Evolutionary conservation across 2,797 vertebrate genomes (phyloP).

Genomic region (Lacerta agilis): DNA sequence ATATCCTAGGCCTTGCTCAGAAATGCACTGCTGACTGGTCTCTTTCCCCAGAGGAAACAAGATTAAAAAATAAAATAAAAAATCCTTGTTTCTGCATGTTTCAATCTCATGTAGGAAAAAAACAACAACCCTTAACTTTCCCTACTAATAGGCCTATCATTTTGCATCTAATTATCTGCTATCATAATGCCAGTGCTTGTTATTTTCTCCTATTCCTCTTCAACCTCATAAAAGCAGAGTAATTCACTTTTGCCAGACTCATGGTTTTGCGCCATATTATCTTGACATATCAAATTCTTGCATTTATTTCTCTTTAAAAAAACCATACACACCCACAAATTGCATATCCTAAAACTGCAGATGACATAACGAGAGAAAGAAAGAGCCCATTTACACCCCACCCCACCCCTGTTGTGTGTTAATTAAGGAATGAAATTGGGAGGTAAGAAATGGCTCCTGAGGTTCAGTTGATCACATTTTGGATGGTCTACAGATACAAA

Average conservation of each 20-base stretch:
- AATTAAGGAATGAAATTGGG: slow-evolving; percentile 54
- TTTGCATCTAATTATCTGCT: neutral
- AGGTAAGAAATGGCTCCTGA: slow-evolving; percentile 52
- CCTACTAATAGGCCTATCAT: slow-evolving; percentile 7
- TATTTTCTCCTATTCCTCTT: slow-evolving; percentile 37
- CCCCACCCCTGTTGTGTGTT: neutral
- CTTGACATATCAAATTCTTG: slow-evolving; percentile 42
- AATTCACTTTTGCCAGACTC: slow-evolving; percentile 23
- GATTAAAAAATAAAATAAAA: no score
- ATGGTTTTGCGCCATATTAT: slow-evolving; percentile 27
- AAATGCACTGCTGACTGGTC: slow-evolving; percentile 28
- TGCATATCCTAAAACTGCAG: slow-evolving; percentile 28
- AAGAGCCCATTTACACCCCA: slow-evolving; percentile 37
- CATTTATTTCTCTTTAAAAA: slow-evolving; percentile 7
- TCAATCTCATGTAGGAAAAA: neutral
- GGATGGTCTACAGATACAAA: slow-evolving; percentile 22
- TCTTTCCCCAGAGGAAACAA: slow-evolving; percentile 18
- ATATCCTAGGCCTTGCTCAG: slow-evolving; percentile 23
- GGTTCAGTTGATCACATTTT: slow-evolving; percentile 48
- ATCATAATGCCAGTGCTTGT: slow-evolving; percentile 10
- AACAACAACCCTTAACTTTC: no score
- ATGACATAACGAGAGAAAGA: slow-evolving; percentile 34
- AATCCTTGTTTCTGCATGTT: slow-evolving; percentile 17
- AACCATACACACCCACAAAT: slow-evolving; percentile 22
- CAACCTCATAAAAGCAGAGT: slow-evolving; percentile 14